Evolutionary conservation across 2,113 vertebrate genomes (phyloP).

Genomic region (Zingel zingel): DNA sequence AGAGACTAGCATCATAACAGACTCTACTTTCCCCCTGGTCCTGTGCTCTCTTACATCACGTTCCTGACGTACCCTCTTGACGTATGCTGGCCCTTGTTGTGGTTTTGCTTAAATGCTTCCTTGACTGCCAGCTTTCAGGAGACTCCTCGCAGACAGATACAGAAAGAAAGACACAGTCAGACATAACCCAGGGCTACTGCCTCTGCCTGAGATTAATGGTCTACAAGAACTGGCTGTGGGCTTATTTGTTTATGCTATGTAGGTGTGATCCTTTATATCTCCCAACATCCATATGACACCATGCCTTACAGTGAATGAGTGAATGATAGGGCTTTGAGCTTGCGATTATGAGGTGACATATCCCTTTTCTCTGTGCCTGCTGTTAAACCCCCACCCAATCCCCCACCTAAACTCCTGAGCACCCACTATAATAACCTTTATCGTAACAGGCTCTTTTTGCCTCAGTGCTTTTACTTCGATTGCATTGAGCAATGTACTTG

Average conservation of each 20-base stretch:
- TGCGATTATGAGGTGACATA: slow-evolving; percentile 47
- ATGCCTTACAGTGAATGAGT: slow-evolving; percentile 54
- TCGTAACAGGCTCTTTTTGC: slow-evolving; percentile 5
- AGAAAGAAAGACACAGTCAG: slow-evolving; percentile 43
- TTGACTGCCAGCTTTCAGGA: slow-evolving; percentile 64
- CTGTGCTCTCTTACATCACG: slow-evolving; percentile 57
- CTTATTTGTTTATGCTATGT: slow-evolving; percentile 74
- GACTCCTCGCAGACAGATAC: slow-evolving; percentile 43
- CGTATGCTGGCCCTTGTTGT: slow-evolving; percentile 64
- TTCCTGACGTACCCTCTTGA: slow-evolving; percentile 56
- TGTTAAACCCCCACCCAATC: not conserved
- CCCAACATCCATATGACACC: slow-evolving; percentile 69
- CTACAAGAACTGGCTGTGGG: slow-evolving; percentile 67
- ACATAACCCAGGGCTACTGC: slow-evolving; percentile 72
- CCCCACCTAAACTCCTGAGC: slow-evolving; percentile 11
- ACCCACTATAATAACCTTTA: slow-evolving; percentile 20
- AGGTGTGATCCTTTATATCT: slow-evolving; percentile 75
- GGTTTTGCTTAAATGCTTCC: slow-evolving; percentile 68
- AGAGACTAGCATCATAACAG: slow-evolving; percentile 54
- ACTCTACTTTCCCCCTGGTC: slow-evolving; percentile 25
- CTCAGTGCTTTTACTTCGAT: not conserved
- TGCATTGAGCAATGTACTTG: not conserved
- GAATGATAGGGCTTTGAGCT: slow-evolving; percentile 50
- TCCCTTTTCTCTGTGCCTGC: slow-evolving; percentile 36
- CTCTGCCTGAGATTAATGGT: slow-evolving; percentile 75